Conservation (phyloP, 2,113 vertebrate species). For the Ranitomeya variabilis region DNA sequence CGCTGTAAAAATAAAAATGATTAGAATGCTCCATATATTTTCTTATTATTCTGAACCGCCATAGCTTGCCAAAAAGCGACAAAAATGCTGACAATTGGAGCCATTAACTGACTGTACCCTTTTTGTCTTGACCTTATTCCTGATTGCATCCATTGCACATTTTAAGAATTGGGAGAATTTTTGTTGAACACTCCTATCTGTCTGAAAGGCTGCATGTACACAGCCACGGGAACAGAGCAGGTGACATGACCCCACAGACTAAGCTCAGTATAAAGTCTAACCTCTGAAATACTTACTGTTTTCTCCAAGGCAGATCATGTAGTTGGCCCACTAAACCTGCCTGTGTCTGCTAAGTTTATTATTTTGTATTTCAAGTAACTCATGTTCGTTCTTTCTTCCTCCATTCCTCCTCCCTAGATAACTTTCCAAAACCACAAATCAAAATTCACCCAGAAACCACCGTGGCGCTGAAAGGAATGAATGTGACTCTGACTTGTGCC, state of each 20-base stretch:
- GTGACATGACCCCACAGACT: neutral
- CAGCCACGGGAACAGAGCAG: neutral
- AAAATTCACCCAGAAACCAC: constrained; percentile 74
- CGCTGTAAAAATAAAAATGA: too few relatives aligned
- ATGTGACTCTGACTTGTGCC: constrained; percentile 72
- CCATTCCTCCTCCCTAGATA: constrained; percentile 64
- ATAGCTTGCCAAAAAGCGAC: too few relatives aligned
- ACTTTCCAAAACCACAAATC: constrained; percentile 80
- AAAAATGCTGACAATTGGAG: too few relatives aligned
- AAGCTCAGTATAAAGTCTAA: neutral
- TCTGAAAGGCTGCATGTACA: too few relatives aligned
- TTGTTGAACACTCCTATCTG: too few relatives aligned
- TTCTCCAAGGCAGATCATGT: neutral
- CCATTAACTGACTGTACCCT: too few relatives aligned
- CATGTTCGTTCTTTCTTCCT: neutral
- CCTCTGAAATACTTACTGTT: neutral
- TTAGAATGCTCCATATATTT: too few relatives aligned
- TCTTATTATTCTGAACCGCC: too few relatives aligned
- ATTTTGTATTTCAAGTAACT: neutral
- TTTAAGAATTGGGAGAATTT: too few relatives aligned
- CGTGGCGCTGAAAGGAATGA: constrained; percentile 71
- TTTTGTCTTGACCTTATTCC: neutral
- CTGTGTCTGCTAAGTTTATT: neutral
- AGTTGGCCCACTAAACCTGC: too few relatives aligned
- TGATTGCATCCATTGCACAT: neutral